Conservation (phyloP, 2,113 vertebrate species). For the Acrocephalus arundinaceus region DNA sequence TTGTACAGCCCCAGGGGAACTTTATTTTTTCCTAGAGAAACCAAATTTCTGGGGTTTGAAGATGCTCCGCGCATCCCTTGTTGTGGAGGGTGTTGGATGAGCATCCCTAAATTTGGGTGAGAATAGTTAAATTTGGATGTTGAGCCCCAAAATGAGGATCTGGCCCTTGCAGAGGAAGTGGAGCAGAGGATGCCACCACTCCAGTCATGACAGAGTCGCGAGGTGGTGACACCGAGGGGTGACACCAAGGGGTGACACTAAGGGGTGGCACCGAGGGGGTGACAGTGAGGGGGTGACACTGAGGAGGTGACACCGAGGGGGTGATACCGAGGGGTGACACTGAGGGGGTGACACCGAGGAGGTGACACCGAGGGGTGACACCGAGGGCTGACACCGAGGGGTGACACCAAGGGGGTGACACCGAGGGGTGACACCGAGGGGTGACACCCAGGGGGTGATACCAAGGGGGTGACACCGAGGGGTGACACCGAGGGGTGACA, state of each 20-base stretch:
- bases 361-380: no score
- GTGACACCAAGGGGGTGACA: no score
- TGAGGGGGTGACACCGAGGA: no score
- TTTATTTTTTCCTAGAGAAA: background rate
- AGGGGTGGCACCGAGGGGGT: background rate
- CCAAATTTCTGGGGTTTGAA: fast-evolving
- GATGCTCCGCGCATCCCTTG: background rate
- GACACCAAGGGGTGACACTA: no score
- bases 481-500: no score
- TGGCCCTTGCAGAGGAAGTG: background rate
- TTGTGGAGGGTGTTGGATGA: fast-evolving
- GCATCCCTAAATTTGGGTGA: background rate
- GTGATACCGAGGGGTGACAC: background rate
- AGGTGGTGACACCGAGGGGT: no score
- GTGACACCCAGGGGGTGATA: no score
- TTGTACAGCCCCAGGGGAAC: fast-evolving
- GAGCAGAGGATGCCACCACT: background rate
- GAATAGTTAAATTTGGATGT: fast-evolving
- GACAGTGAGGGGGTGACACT: no score
- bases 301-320: no score
- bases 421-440: no score
- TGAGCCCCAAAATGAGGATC: fast-evolving
- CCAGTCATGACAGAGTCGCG: background rate
- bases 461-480: no score
- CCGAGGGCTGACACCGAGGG: no score